Conservation (phyloP, 2,113 vertebrate genomes). For the Petromus typicus region DNA sequence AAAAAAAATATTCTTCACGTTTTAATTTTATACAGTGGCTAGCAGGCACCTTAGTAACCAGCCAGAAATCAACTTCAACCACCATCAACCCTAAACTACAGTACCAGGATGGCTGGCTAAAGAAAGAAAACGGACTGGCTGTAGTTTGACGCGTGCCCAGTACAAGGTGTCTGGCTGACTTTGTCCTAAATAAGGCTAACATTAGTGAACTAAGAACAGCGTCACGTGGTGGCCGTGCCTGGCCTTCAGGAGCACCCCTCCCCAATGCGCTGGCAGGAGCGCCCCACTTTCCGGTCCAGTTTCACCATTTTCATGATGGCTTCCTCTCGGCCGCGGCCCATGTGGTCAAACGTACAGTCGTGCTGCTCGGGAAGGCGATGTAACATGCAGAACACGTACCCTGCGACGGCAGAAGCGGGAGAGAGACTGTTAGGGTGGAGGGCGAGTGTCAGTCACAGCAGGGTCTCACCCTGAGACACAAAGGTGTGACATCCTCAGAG, state of each 20-base stretch:
- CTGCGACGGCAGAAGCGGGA: constrained; percentile 81
- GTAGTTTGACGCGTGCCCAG: constrained; percentile 92
- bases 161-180: constrained; percentile 93
- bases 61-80: constrained; percentile 91
- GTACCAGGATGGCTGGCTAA: constrained; percentile 91
- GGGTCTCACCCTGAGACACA: rapidly evolving
- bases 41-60: constrained; percentile 91
- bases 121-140: constrained; percentile 91
- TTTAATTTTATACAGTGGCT: constrained; percentile 91
- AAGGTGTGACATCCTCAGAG: background rate
- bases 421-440: background rate
- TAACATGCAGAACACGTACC: constrained; percentile 98
- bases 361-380: constrained; percentile 99
- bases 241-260: constrained; percentile 98
- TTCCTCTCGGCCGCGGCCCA: constrained; percentile 97
- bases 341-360: constrained; percentile 97
- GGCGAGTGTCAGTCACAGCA: rapidly evolving
- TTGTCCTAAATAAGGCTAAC: constrained; percentile 94
- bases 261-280: constrained; percentile 99
- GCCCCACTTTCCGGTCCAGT: constrained; percentile 98
- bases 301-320: constrained; percentile 99
- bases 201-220: constrained; percentile 93
- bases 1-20: constrained; percentile 89
- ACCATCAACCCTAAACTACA: constrained; percentile 92
- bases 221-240: constrained; percentile 86